Conservation (phyloP, 2,113 vertebrate genomes). For the Galeopterus variegatus region DNA sequence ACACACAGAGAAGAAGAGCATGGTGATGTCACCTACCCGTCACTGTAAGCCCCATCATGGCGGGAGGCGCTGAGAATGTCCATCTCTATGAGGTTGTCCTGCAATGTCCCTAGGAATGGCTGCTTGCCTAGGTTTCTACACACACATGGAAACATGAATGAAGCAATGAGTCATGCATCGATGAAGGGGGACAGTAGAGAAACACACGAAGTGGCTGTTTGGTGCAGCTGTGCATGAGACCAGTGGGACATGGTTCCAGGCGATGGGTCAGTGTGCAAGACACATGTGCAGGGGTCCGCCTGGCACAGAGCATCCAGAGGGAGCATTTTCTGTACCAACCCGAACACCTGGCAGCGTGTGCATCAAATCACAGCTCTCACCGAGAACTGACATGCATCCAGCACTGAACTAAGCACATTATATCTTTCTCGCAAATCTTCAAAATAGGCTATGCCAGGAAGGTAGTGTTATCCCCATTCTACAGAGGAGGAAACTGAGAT, state of each 20-base stretch:
- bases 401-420: background rate
- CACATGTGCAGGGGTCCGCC: slow-evolving; percentile 1
- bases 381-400: background rate
- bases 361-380: background rate
- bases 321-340: slow-evolving; percentile 29
- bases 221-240: slow-evolving; percentile 84
- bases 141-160: slow-evolving; percentile 99
- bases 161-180: slow-evolving; percentile 97
- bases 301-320: slow-evolving; percentile 24
- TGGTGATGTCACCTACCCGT: slow-evolving; percentile 96
- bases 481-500: background rate
- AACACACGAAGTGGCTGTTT: slow-evolving; percentile 86
- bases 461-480: background rate
- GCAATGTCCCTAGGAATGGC: slow-evolving; percentile 99
- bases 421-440: background rate
- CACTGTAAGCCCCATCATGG: slow-evolving; percentile 96
- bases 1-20: slow-evolving; percentile 82
- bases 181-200: slow-evolving; percentile 89
- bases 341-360: background rate
- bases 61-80: slow-evolving; percentile 98
- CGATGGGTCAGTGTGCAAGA: slow-evolving; percentile 63
- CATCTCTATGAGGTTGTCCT: slow-evolving; percentile 99
- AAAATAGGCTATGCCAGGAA: background rate
- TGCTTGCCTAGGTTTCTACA: slow-evolving; percentile 99
- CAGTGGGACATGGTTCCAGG: slow-evolving; percentile 38